Conservation (phyloP, 2,888 invertebrate genomes). For the Gibbula magus region DNA sequence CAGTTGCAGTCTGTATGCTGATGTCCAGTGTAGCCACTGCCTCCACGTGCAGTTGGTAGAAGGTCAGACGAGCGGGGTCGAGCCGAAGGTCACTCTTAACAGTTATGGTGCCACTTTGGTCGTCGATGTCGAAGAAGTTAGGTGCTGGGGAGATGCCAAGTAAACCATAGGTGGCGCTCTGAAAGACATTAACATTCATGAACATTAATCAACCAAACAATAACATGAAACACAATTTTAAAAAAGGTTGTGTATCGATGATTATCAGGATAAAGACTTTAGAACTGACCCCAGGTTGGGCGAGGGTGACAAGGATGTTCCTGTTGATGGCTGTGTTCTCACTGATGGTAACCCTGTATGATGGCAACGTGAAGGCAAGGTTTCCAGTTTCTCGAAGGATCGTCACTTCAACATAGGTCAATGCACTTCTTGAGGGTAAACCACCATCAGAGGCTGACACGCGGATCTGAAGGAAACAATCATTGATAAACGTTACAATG, state of each 20-base stretch:
- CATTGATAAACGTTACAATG: background rate
- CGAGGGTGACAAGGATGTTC: constrained; percentile 47
- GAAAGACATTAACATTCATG: constrained; percentile 23
- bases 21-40: constrained; percentile 54
- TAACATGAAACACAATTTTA: background rate
- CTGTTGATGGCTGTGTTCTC: constrained; percentile 50
- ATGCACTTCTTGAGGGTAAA: constrained; percentile 51
- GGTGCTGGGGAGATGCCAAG: constrained; percentile 48
- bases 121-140: constrained; percentile 48
- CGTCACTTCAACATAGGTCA: constrained; percentile 57
- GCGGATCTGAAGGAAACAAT: constrained; percentile 51
- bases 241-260: too few relatives aligned
- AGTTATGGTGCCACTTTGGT: constrained; percentile 46
- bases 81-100: constrained; percentile 49
- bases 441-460: constrained; percentile 64
- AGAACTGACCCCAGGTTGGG: constrained; percentile 53
- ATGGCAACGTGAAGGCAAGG: constrained; percentile 54
- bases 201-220: background rate
- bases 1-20: constrained; percentile 55
- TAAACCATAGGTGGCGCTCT: constrained; percentile 52
- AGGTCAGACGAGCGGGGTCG: constrained; percentile 50
- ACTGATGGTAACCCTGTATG: constrained; percentile 51
- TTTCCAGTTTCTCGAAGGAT: constrained; percentile 53
- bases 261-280: background rate
- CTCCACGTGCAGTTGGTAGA: constrained; percentile 58